A percentile compares a stretch with the other conserved stretches of the same genome.
These are phyloP conservation scores for Amphimallon solstitiale DNA, from an alignment of 2,888 invertebrate species.

Conservation along the genomic window DNA sequence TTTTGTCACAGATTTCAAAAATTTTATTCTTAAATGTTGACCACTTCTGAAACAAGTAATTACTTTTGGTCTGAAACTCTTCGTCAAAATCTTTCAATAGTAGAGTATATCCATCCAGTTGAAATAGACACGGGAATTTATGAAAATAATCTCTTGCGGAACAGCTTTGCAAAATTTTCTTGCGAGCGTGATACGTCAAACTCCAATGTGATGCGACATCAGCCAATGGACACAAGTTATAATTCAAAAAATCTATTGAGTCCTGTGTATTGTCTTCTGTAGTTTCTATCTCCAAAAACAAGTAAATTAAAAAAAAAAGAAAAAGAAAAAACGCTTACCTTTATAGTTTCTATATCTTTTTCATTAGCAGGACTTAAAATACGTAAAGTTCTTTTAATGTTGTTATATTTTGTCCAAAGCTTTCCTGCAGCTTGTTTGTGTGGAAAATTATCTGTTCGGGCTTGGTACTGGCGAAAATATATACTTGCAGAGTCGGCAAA, in stretches of 20 bases:
- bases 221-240: neutral
- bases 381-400: neutral
- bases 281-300: neutral
- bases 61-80: conserved; percentile 1
- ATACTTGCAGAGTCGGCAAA: neutral
- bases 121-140: neutral
- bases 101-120: neutral
- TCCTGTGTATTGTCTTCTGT: neutral
- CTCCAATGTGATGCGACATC: neutral
- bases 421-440: neutral
- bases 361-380: neutral
- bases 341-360: neutral
- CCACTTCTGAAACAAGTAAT: conserved; percentile 5
- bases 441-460: neutral
- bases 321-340: neutral
- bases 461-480: conserved; percentile 1
- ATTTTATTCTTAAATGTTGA: too few relatives aligned
- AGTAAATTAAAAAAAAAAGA: neutral
- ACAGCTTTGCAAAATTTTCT: neutral
- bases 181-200: neutral
- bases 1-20: neutral
- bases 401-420: neutral
- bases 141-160: neutral
- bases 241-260: neutral
- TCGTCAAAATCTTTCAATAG: conserved; percentile 1